phyloP scores from a whole-genome alignment of 30 jellyfish, hydroid and myxozoan genomes.

The Hydractinia symbiolongicarpus region DNA sequence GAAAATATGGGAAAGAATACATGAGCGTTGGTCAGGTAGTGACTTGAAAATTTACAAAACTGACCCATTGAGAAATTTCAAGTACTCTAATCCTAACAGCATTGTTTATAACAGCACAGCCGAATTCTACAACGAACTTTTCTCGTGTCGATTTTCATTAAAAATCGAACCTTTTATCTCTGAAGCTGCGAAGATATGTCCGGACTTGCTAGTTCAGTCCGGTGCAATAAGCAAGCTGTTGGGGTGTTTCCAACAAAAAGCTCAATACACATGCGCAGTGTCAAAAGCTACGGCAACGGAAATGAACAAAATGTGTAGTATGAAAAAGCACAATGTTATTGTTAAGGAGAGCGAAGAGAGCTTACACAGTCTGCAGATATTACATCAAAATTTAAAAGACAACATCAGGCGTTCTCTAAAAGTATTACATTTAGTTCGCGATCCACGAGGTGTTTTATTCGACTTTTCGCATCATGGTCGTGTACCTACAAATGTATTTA shows the following conservation, averaged over 20 bases:
- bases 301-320: not conserved
- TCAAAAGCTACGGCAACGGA: not conserved
- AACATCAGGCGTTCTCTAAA: not conserved
- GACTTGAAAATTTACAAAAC: not conserved
- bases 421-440: constrained; percentile 5
- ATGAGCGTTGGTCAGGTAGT: not conserved
- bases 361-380: not conserved
- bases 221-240: not conserved
- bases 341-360: not conserved
- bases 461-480: constrained; percentile 2
- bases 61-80: not conserved
- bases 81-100: not conserved
- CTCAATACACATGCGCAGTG: not conserved
- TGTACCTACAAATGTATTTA: not conserved
- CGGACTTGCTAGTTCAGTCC: not conserved
- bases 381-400: not conserved
- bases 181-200: not conserved
- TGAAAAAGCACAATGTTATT: not conserved
- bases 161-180: not conserved
- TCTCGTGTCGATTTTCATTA: not conserved
- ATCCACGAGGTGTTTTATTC: constrained; percentile 7
- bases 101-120: not conserved
- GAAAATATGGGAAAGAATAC: not conserved
- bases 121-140: not conserved
- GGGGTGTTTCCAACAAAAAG: not conserved